phyloP scores from a whole-genome alignment of 1,140 invertebrate species.

The Dryas iulia region DNA sequence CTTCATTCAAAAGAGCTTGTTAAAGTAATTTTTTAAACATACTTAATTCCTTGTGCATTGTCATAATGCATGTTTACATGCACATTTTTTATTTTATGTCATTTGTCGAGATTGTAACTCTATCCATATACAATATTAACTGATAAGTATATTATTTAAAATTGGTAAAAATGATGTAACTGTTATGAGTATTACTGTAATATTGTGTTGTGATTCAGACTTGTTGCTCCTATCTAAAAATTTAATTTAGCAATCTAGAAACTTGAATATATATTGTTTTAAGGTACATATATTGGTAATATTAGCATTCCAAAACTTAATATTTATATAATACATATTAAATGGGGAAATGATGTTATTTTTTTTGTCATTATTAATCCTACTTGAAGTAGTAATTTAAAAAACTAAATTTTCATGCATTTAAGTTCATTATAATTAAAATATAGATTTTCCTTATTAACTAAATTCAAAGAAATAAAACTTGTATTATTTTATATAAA shows the following conservation, averaged over 20 bases:
- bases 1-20: background rate
- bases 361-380: background rate
- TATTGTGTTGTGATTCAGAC: background rate
- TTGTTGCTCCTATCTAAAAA: background rate
- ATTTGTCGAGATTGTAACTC: too few relatives aligned
- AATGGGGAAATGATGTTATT: background rate
- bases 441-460: background rate
- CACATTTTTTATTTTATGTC: too few relatives aligned
- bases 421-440: background rate
- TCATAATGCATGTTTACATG: too few relatives aligned
- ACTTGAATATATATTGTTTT: background rate
- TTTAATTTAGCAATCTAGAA: background rate
- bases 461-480: background rate
- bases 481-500: background rate
- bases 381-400: background rate
- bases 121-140: too few relatives aligned
- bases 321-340: background rate
- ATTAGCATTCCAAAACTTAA: background rate
- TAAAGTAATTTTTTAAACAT: background rate
- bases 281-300: background rate
- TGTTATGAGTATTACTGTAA: too few relatives aligned
- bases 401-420: background rate
- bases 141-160: too few relatives aligned
- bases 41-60: background rate
- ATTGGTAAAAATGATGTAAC: too few relatives aligned